Base-by-base conservation (phyloP, 2,888 invertebrate species). In the Nesidiocoris tenuis region DNA sequence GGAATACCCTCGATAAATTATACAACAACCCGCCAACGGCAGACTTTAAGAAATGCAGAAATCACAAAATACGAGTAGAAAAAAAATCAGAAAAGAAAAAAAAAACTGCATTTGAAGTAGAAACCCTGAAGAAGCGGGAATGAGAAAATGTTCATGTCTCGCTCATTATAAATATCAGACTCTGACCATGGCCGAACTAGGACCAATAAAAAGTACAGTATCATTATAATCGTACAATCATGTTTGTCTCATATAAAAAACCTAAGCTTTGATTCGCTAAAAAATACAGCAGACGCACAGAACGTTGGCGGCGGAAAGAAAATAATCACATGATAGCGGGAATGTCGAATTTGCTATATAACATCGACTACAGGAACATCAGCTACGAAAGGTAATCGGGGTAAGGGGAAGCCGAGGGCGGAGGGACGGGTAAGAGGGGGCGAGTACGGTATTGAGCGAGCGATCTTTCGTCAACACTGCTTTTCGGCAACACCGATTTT, bases 351-450 rank as follows among this genome's bases (percentile, higher is more conserved):
- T 71, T 75, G 77, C 77, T 78, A 79, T 70, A 75, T 24, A 78
- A 77, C 79, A 79, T 78, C 78, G 78, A 78, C 79, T 79, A 79
- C 76, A 80, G 80, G 80, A 80, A 80, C 80, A 80, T 80, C 80
- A 80, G 79, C 80, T 80, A 80, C 77, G 64, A 64, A 61, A 61
- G 19, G 59, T 39, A 39, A 39, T 7, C 5, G 39, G 39, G 55
- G 18, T 18, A 70, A 54, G 56, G 17, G 18, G 68, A 18, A 25
- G 22, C 25, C 39, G 70, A 19, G 56, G 16, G n/a, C 25, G 17
- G 56, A 12, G 70, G 18, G 23, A 61, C 21, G 22, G 72, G 72
- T 18, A 3, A 2, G 22, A 16, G 2, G 61, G 23, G 25, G 16
- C 57, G 56, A 18, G 66, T 25, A 19, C 66, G 12, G 39, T 64